Evolutionary conservation across 2,888 invertebrate genomes (phyloP).

Genomic region (Cephus nigrinus): DNA sequence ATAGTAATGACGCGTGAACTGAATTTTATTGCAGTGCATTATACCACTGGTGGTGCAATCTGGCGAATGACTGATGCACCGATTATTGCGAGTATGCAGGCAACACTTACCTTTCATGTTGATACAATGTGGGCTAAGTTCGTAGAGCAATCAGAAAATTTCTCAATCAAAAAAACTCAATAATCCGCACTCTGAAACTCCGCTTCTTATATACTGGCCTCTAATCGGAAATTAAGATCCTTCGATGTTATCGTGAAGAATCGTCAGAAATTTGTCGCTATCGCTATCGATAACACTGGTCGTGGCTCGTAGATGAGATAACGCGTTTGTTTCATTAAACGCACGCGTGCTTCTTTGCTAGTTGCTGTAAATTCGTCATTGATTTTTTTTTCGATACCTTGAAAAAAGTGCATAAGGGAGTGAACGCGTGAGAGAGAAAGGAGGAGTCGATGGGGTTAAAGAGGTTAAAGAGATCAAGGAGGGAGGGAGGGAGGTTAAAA

Average conservation of each 20-base stretch:
- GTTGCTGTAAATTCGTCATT: neutral
- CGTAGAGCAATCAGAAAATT: neutral
- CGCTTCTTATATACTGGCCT: neutral
- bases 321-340: neutral
- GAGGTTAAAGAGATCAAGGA: neutral
- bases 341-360: neutral
- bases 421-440: neutral
- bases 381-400: neutral
- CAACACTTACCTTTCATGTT: conserved; percentile 2
- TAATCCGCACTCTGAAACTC: neutral
- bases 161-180: neutral
- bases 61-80: too few species aligned
- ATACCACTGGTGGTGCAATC: too few species aligned
- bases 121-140: neutral
- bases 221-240: neutral
- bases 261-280: neutral
- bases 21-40: neutral
- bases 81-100: too few species aligned
- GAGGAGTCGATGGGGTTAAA: neutral
- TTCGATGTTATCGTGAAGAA: neutral
- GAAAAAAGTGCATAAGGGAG: neutral
- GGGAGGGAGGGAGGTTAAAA: neutral
- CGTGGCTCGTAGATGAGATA: neutral
- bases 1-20: neutral
- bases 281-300: neutral